Evolutionary conservation across 2,113 vertebrate species (phyloP).

Genomic region (Lepisosteus osseus): DNA sequence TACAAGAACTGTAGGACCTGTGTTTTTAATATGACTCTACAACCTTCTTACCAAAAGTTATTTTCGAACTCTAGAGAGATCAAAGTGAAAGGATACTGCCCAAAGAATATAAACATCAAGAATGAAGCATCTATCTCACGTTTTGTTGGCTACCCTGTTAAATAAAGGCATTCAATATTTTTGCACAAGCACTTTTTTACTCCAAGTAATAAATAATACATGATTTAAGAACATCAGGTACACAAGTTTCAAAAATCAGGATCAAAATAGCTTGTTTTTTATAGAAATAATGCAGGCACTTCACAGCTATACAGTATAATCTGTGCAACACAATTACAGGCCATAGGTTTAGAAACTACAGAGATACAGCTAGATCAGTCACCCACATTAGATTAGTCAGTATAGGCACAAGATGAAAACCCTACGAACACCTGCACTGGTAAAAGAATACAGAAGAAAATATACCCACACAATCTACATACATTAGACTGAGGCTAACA

Average conservation of each 20-base stretch:
- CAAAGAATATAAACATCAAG: too few relatives aligned
- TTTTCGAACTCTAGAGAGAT: too few relatives aligned
- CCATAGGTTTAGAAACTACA: background rate
- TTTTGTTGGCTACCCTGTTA: too few relatives aligned
- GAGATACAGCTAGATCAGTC: background rate
- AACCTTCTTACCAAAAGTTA: too few relatives aligned
- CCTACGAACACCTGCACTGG: background rate
- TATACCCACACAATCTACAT: background rate
- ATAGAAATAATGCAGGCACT: slow-evolving; percentile 48
- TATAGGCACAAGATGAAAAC: slow-evolving; percentile 20
- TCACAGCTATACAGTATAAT: slow-evolving; percentile 41
- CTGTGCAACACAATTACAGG: slow-evolving; percentile 24
- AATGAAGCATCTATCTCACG: too few relatives aligned
- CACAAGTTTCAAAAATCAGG: slow-evolving; percentile 29
- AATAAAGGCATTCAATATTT: too few relatives aligned
- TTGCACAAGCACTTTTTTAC: background rate
- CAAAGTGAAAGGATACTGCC: too few relatives aligned
- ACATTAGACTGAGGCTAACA: slow-evolving; percentile 3
- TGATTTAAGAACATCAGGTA: slow-evolving; percentile 33
- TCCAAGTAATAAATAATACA: slow-evolving; percentile 66
- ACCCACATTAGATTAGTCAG: slow-evolving; percentile 6
- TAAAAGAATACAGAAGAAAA: slow-evolving; percentile 10
- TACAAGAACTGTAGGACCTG: too few relatives aligned
- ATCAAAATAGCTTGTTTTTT: slow-evolving; percentile 47
- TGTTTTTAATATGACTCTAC: too few relatives aligned